Evolutionary conservation across 1,140 invertebrate species (phyloP), one percentile per base, ranked within the genome.

Genomic region (Drosophila pseudoobscura): DNA sequence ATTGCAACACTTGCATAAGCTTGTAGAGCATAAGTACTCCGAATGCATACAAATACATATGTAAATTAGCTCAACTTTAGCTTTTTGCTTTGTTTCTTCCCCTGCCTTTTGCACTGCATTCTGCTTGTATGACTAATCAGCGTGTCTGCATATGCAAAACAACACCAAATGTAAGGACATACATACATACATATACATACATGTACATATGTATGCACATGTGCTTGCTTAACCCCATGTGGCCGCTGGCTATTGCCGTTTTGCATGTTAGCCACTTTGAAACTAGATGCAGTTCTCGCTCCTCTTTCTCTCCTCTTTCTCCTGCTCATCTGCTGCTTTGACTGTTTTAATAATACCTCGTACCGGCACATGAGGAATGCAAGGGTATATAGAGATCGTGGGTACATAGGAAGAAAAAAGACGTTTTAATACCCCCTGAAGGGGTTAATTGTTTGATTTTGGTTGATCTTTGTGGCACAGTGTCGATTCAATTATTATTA

Each of bases 121-220:
- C 83, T 78, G 63, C 74, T 63, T 61, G 78, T 74, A 87, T 85
- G 80, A 85, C 74, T 85, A 85, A 85, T 87, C 79, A 78, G 63
- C 43, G 60, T 39, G 35, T 39, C 64, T 54, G 20, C 59, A 65
- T 57, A 75, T 54, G 68, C 66, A 72, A 78, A 56, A 44, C 59
- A 60, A 65, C 46, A 52, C 31, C 22, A 51, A 54, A 43, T 55
- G 44, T 51, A 51, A 31, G n/a, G 24, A 29, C 55, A 51, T 11
- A 56, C 55, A 61, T 11, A 51, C 20, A 52, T 8, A 55, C 15
- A 51, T 54, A 69, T 45, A 52, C 31, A 24, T 13, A 43, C 24
- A 24, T 22, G 24, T 9, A n/a, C 65, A 29, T 46, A 22, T 39
- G 20, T 8, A 39, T 39, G 20, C 6, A 39, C 26, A 46, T 61